Base-by-base conservation (phyloP, 2,797 vertebrate species). In the Sebastes umbrosus region DNA sequence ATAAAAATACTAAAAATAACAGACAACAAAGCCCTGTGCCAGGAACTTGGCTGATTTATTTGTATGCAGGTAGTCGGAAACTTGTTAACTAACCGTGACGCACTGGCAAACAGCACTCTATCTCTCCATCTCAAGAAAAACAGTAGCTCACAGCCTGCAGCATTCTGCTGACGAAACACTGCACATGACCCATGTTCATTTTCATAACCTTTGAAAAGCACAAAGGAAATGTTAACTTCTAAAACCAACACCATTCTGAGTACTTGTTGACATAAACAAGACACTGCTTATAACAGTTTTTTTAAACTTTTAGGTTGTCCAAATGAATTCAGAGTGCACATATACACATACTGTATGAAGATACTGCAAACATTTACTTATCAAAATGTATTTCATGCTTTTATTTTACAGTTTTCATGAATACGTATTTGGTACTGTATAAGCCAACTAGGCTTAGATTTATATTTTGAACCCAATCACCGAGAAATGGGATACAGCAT, bases 21-120 rank as follows among this genome's bases (percentile, higher is more conserved):
- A 59, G 46, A 83, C 69, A 90, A 82, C 76, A 84, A 79, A 82
- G 73, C 63, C 69, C 7, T 76, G 79, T 50, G 76, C 77, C 57
- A 69, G 64, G 62, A 89, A 66, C 69, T 54, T 46, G 63, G 67
- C 69, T 59, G 67, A 75, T 86, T 75, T 79, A 66, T 84, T 86
- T 76, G 52, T 34, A 80, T 25, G 84, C 60, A 89, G 80, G 73
- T 87, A 77, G 83, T 84, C 75, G 24, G 71, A 84, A 60, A 69
- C 27, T 54, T 85, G 50, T 90, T 79, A 87, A 89, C 82, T 84
- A 80, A 81, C 75, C 84, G 39, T 85, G 81, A 87, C 27, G 13
- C 63, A 10, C 52, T 80, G 83, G 83, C 76, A 83, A 82, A 81
- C 83, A 66, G 62, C 18, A 24, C 69, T 73, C 50, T 73, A 75